Conservation (phyloP, 2,888 invertebrate genomes). For the Syrista parreyssii region DNA sequence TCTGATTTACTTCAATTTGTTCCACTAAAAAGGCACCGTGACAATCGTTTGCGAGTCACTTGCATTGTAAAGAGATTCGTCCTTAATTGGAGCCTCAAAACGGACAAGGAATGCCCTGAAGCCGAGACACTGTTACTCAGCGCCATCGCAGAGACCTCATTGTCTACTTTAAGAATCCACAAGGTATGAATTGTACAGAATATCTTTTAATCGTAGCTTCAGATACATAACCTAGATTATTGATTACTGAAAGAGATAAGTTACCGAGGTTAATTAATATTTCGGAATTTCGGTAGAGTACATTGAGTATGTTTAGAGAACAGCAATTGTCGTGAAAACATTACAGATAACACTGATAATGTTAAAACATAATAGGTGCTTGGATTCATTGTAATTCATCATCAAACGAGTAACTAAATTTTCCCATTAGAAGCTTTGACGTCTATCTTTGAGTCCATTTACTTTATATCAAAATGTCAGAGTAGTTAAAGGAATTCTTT, state of each 20-base stretch:
- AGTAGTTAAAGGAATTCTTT: background rate
- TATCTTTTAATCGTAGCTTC: background rate
- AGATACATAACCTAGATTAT: background rate
- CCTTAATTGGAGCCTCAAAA: background rate
- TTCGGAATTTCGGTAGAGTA: background rate
- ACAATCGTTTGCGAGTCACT: background rate
- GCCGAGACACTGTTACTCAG: background rate
- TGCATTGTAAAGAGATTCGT: background rate
- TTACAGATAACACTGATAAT: background rate
- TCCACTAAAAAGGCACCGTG: background rate
- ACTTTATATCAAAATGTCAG: background rate
- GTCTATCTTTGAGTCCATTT: background rate
- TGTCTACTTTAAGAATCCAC: background rate
- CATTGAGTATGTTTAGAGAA: background rate
- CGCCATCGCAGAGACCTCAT: background rate
- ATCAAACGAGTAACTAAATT: background rate
- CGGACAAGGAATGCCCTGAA: background rate
- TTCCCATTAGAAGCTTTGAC: background rate
- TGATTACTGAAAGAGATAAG: background rate
- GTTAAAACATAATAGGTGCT: background rate
- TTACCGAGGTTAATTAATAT: background rate
- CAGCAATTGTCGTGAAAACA: background rate
- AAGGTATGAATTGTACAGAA: background rate
- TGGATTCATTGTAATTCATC: background rate
- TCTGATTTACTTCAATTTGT: conserved; percentile 6